phyloP scores from a whole-genome alignment of 37 sponge, comb jelly and placozoan species.

The Diacarnus erythraeanus region DNA sequence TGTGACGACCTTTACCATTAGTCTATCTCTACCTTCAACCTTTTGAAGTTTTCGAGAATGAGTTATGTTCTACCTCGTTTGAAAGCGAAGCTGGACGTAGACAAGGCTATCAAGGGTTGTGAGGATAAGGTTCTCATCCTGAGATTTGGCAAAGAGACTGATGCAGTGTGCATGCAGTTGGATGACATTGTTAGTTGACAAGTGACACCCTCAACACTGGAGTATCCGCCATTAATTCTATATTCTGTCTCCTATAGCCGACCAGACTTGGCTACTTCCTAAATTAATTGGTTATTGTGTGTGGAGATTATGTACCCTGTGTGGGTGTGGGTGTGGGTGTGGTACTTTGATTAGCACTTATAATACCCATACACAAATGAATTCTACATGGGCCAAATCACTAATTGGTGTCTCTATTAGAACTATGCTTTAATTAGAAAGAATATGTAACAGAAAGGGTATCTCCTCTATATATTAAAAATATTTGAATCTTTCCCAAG shows the following conservation, averaged over 20 bases:
- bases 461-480: no score
- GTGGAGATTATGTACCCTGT: not conserved
- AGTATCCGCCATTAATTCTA: not conserved
- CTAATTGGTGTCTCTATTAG: no score
- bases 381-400: no score
- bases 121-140: slow-evolving; percentile 86
- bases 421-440: no score
- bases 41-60: slow-evolving; percentile 8
- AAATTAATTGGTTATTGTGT: not conserved
- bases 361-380: no score
- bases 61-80: slow-evolving; percentile 38
- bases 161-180: slow-evolving; percentile 73
- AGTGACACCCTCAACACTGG: not conserved
- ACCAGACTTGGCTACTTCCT: not conserved
- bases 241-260: not conserved
- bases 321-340: slow-evolving; percentile 2
- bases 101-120: slow-evolving; percentile 75
- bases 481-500: no score
- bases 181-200: slow-evolving; percentile 83
- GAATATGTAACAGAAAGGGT: no score
- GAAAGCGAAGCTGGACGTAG: slow-evolving; percentile 73
- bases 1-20: no score
- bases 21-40: no score
- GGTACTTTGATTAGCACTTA: no score
- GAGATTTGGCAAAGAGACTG: slow-evolving; percentile 83